A percentile compares a stretch with the other conserved stretches of the same genome.
These are phyloP conservation scores for Actenoides lindsayi DNA, from an alignment of 2,113 vertebrate genomes.

Conservation along the genomic window DNA sequence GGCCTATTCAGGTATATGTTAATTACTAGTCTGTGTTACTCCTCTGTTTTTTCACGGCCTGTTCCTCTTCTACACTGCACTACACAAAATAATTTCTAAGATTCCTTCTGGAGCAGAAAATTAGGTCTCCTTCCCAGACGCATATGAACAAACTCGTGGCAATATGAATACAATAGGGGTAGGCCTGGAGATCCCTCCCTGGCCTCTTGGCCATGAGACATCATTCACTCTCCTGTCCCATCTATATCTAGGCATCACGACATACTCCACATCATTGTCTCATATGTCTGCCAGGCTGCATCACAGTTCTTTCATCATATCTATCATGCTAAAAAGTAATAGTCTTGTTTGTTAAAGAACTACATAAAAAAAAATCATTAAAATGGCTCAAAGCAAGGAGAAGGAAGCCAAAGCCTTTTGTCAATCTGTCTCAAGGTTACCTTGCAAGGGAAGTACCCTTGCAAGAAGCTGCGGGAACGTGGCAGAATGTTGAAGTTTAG, in stretches of 20 bases:
- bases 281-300: not conserved
- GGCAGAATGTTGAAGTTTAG: not conserved
- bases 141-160: not conserved
- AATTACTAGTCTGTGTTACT: not conserved
- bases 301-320: not conserved
- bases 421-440: not conserved
- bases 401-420: not conserved
- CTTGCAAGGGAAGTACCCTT: not conserved
- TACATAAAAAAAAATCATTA: not conserved
- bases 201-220: not conserved
- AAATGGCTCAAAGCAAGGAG: not conserved
- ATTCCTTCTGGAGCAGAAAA: not conserved
- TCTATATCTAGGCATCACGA: not conserved
- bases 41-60: not conserved
- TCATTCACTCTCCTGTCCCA: not conserved
- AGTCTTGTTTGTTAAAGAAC: not conserved
- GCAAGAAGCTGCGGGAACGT: not conserved
- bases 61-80: not conserved
- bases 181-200: not conserved
- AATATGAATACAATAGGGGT: not conserved
- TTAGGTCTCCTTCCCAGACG: not conserved
- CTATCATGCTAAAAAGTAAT: not conserved
- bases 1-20: not conserved
- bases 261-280: not conserved
- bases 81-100: not conserved